Percentiles rank a stretch among this genome's conserved stretches.
Evolutionary conservation across 1,140 invertebrate species (phyloP).

Genomic region (Coboldia fuscipes): DNA sequence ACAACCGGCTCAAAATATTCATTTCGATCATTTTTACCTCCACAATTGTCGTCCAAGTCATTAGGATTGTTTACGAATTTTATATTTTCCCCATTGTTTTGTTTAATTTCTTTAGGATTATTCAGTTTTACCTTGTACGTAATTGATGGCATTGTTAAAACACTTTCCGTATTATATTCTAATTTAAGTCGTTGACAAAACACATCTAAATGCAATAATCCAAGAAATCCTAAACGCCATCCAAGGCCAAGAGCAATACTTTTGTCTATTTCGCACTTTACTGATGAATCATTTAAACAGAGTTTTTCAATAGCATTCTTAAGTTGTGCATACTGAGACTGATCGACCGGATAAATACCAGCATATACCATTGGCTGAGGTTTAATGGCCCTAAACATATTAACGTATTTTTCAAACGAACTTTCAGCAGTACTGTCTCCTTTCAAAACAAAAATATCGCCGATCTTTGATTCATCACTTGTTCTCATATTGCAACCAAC

Average conservation of each 20-base stretch:
- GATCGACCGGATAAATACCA: conserved; percentile 81
- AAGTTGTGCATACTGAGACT: conserved; percentile 53
- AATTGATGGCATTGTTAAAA: conserved; percentile 85
- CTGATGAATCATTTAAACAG: conserved; percentile 83
- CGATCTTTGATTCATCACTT: conserved; percentile 56
- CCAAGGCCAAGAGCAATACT: conserved; percentile 86
- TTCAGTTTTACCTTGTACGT: conserved; percentile 68
- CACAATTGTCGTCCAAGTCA: conserved; percentile 48
- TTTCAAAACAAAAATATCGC: conserved; percentile 56
- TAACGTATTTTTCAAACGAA: conserved; percentile 21
- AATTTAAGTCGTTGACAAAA: conserved; percentile 85
- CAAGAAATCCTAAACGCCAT: conserved; percentile 84
- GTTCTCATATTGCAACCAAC: conserved; percentile 62
- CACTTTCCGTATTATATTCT: conserved; percentile 72
- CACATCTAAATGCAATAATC: conserved; percentile 88
- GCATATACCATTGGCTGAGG: conserved; percentile 80
- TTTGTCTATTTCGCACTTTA: conserved; percentile 51
- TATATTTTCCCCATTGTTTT: conserved; percentile 42
- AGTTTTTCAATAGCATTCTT: conserved; percentile 75
- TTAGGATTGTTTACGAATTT: conserved; percentile 63
- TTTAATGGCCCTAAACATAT: conserved; percentile 41
- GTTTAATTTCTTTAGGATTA: conserved; percentile 33
- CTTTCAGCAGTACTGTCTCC: too few relatives aligned
- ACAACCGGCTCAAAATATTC: conserved; percentile 80
- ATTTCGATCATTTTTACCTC: conserved; percentile 30